Evolutionary conservation across 2,888 invertebrate genomes (phyloP).

Genomic region (Diloba caeruleocephala): DNA sequence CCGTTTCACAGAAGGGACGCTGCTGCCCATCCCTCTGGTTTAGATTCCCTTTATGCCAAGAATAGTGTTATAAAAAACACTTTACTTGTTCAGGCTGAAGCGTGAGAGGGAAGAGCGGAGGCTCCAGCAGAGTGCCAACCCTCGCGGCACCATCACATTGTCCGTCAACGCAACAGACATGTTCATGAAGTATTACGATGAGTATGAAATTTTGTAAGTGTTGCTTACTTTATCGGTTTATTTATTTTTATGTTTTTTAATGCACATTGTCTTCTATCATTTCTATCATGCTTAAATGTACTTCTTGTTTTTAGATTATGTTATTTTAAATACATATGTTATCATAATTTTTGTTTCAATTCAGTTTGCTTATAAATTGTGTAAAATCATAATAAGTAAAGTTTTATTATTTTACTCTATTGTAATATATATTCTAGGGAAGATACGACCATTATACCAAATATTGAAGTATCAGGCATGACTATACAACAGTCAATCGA

Average conservation of each 20-base stretch:
- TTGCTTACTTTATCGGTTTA: constrained; percentile 34
- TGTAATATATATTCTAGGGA: constrained; percentile 64
- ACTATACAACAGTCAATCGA: constrained; percentile 97
- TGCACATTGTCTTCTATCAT: too few relatives aligned
- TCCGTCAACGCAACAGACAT: constrained; percentile 98
- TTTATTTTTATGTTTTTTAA: constrained; percentile 13
- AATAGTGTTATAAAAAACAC: neutral
- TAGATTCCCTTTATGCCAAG: too few relatives aligned
- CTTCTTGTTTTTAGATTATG: too few relatives aligned
- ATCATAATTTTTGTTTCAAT: too few relatives aligned
- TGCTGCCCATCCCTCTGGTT: too few relatives aligned
- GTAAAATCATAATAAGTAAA: too few relatives aligned
- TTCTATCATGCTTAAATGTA: too few relatives aligned
- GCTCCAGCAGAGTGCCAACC: constrained; percentile 97
- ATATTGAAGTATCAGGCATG: constrained; percentile 97
- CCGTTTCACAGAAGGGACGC: too few relatives aligned
- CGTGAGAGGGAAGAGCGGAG: constrained; percentile 96
- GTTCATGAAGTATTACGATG: constrained; percentile 95
- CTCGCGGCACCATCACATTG: constrained; percentile 95
- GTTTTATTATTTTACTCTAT: constrained; percentile 6
- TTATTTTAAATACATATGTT: too few relatives aligned
- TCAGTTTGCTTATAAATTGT: neutral
- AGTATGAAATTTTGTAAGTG: constrained; percentile 88
- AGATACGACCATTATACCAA: constrained; percentile 90
- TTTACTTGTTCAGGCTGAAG: constrained; percentile 83